Evolutionary conservation across 2,797 vertebrate genomes (phyloP).

Genomic region (Argentina silus): DNA sequence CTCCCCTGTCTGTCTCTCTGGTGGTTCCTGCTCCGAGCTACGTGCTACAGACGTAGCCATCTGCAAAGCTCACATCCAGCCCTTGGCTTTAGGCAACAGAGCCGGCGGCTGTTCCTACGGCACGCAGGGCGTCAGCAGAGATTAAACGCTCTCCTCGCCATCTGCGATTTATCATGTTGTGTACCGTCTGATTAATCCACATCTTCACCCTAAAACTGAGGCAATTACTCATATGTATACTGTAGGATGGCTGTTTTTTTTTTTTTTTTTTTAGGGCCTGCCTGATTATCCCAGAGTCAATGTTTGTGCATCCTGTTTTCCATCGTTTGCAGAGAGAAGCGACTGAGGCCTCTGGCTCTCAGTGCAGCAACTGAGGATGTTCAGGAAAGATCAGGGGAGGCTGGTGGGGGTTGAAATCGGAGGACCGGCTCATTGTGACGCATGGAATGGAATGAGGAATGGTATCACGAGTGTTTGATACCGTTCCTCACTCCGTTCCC

Average conservation of each 20-base stretch:
- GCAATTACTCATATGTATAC: conserved; percentile 16
- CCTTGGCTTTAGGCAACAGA: background rate
- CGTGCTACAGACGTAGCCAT: background rate
- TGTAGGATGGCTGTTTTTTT: too few relatives aligned
- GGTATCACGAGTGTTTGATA: too few relatives aligned
- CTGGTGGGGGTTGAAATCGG: background rate
- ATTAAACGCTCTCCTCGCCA: conserved; percentile 31
- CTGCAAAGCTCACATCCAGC: background rate
- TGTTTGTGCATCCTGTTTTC: conserved; percentile 8
- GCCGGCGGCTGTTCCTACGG: conserved; percentile 1
- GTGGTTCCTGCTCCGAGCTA: background rate
- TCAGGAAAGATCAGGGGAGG: background rate
- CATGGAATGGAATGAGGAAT: too few relatives aligned
- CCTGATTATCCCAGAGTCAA: conserved; percentile 57
- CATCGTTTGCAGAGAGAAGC: too few relatives aligned
- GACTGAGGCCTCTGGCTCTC: too few relatives aligned
- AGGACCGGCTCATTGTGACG: conserved; percentile 20
- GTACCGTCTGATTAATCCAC: conserved; percentile 44
- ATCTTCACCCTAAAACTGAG: conserved; percentile 40
- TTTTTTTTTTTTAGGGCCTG: conserved; percentile 38
- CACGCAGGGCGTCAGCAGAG: background rate
- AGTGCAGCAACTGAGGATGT: too few relatives aligned
- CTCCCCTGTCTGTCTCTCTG: too few relatives aligned
- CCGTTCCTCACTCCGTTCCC: too few relatives aligned
- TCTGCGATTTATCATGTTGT: conserved; percentile 37